Base-by-base conservation (phyloP, 2,113 vertebrate species). In the Sebastes schlegelii region DNA sequence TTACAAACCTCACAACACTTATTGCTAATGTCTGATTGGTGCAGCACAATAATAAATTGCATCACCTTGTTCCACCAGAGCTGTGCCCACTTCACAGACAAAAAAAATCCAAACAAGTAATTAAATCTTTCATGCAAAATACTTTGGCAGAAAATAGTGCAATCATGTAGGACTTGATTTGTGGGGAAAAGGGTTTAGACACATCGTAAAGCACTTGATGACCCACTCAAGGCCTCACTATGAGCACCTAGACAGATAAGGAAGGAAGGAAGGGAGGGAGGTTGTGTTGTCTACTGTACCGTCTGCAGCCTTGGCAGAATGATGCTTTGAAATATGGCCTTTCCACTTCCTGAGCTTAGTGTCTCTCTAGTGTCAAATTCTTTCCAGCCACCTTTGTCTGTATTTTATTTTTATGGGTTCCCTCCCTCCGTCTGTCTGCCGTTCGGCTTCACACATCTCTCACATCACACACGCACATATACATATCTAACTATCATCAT, bases 321-420 rank as follows among this genome's bases (percentile, higher is more conserved):
- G 21, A 81, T 46, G 42, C 46, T 57, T 75, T 80, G 8, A 87
- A 83, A 86, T 80, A 80, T 64, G 64, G 17, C 57, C 1, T 2
- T 61, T 49, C 21, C 14, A 8, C 49, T 87, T 81, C 77, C 77
- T 75, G 64, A 83, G 61, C 58, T 78, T 49, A 63, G 65, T 70
- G 58, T 66, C 26, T 66, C 48, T 74, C 45, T 40, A 4, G 34
- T 48, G 85, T 83, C 63, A 79, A 34, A 87, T 82, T 89, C 57
- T 72, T 89, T 85, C 86, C 74, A 69, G 23, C 21, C 23, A 68
- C 67, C 70, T 84, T 73, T 79, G 6, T 77, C 54, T 43, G 34
- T 61, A 57, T 62, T 74, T 68, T 55, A 8, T 65, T 46, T 70
- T 52, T 42, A 7, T 10, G 48, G 17, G 55, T 23, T 45, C 48